Evolutionary conservation across 2,113 vertebrate genomes (phyloP).

Genomic region (Puffinus mauretanicus): DNA sequence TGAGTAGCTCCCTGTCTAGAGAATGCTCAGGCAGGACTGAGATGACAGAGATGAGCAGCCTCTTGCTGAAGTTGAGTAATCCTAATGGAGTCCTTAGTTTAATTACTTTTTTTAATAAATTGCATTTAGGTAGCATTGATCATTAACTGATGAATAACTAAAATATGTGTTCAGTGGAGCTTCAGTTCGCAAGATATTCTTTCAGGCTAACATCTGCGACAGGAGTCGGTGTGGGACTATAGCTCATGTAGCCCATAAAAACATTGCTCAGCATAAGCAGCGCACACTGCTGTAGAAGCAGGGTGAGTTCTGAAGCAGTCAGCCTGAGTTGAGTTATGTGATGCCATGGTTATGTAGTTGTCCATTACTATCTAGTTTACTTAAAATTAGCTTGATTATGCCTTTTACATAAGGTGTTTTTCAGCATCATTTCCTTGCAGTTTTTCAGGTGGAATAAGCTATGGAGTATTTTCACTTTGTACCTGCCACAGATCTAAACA

Average conservation of each 20-base stretch:
- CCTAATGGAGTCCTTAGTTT: not conserved
- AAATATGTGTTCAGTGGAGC: not conserved
- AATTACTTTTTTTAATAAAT: not conserved
- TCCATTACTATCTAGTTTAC: not conserved
- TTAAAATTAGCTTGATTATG: not conserved
- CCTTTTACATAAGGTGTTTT: not conserved
- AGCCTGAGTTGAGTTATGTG: not conserved
- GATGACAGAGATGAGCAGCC: not conserved
- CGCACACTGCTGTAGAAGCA: not conserved
- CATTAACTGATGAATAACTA: not conserved
- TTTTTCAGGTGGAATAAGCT: not conserved
- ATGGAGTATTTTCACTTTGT: not conserved
- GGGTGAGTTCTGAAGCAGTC: not conserved
- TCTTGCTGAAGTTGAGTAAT: not conserved
- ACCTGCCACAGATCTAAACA: not conserved
- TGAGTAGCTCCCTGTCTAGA: not conserved
- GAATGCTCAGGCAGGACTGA: not conserved
- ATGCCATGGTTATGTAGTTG: not conserved
- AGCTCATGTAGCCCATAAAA: not conserved
- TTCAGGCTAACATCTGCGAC: not conserved
- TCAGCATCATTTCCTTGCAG: not conserved
- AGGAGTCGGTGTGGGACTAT: not conserved
- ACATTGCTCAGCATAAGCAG: not conserved
- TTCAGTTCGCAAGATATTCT: not conserved
- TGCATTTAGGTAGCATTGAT: not conserved